Conservation (phyloP, 1,140 invertebrate species). For the Steinernema khuongi region DNA sequence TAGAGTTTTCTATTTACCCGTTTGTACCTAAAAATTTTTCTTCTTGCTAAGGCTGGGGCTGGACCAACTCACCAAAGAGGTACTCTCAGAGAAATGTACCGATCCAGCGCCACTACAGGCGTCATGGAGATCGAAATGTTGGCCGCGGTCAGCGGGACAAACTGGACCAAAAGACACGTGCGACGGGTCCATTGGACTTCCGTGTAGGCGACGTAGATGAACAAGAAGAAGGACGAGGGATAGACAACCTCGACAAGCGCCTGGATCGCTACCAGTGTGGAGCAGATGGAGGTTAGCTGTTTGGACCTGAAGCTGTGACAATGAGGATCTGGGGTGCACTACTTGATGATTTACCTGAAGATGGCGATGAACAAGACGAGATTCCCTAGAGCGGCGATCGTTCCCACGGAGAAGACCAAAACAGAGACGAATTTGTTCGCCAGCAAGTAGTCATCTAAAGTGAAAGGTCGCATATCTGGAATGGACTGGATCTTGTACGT, state of each 20-base stretch:
- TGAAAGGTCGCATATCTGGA: background rate
- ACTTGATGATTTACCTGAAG: too few species aligned
- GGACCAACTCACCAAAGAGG: background rate
- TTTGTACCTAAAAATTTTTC: conserved; percentile 14
- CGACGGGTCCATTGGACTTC: background rate
- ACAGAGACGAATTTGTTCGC: background rate
- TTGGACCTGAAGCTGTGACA: too few species aligned
- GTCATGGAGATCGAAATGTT: background rate
- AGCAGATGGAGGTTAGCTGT: conserved; percentile 2
- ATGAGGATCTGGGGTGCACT: too few species aligned
- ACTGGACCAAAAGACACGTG: background rate
- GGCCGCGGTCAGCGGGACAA: background rate
- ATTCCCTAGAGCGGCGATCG: background rate
- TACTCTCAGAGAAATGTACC: background rate
- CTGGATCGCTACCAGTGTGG: background rate
- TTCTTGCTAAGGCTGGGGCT: too few species aligned
- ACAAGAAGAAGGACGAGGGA: background rate
- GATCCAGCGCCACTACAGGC: background rate
- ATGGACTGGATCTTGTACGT: too few species aligned
- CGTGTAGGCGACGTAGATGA: background rate
- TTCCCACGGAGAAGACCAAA: background rate
- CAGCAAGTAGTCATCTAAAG: background rate
- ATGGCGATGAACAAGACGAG: background rate
- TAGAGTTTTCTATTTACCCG: background rate
- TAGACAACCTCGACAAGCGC: background rate